Percentiles rank a stretch among this genome's conserved stretches.
These are phyloP conservation scores for Cheilosia soror DNA, from an alignment of 2,888 invertebrate species.

Conservation along the genomic window DNA sequence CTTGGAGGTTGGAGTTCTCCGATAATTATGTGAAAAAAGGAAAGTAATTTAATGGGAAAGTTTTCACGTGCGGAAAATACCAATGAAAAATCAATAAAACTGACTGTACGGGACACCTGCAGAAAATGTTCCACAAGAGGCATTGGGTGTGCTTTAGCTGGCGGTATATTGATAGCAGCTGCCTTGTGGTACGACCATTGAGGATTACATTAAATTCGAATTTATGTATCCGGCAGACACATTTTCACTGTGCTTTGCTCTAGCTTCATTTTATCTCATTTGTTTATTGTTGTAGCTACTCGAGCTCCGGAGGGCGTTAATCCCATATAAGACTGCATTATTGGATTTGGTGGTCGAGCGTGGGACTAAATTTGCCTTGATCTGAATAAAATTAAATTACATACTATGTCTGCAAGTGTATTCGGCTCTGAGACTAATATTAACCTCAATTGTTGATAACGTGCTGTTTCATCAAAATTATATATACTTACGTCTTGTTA, in stretches of 20 bases:
- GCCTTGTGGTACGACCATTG: conserved; percentile 18
- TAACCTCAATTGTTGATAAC: too few relatives aligned
- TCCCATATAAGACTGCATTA: conserved; percentile 23
- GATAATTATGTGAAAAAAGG: conserved; percentile 69
- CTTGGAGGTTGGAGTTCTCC: conserved; percentile 34
- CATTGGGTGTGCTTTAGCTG: conserved; percentile 4
- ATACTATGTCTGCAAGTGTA: too few relatives aligned
- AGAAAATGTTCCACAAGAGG: conserved; percentile 42
- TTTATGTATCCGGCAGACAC: conserved; percentile 53
- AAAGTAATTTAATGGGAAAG: conserved; percentile 70
- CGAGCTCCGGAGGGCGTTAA: conserved; percentile 6
- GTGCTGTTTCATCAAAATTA: too few relatives aligned
- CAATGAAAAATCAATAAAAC: conserved; percentile 60
- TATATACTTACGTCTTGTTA: too few relatives aligned
- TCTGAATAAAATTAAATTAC: too few relatives aligned
- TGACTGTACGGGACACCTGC: conserved; percentile 23
- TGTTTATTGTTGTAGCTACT: conserved; percentile 25
- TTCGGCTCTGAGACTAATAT: too few relatives aligned
- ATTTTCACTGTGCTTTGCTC: conserved; percentile 28
- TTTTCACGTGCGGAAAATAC: conserved; percentile 72
- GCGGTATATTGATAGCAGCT: conserved; percentile 23
- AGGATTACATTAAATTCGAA: conserved; percentile 58
- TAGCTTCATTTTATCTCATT: conserved; percentile 40
- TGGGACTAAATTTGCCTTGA: not conserved
- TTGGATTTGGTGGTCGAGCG: conserved; percentile 1